Percentiles rank a stretch among this genome's conserved stretches.
phyloP scores from a whole-genome alignment of 2,888 invertebrate species.

The Alsophila aescularia region DNA sequence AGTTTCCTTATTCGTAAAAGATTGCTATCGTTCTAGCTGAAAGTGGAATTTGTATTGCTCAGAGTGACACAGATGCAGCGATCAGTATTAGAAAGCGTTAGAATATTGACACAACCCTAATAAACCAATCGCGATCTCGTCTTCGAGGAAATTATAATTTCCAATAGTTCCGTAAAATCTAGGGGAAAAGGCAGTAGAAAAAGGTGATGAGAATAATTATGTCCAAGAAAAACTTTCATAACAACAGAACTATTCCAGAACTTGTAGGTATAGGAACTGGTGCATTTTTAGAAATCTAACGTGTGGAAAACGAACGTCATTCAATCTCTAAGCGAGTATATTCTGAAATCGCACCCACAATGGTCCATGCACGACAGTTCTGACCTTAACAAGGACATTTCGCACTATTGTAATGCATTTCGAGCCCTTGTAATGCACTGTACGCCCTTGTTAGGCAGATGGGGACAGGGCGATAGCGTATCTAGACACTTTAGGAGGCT shows the following conservation, averaged over 20 bases:
- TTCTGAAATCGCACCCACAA: constrained; percentile 39
- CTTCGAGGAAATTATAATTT: background rate
- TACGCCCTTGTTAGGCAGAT: constrained; percentile 38
- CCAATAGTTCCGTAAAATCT: constrained; percentile 33
- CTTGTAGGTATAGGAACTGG: background rate
- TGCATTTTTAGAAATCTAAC: background rate
- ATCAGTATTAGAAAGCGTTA: constrained; percentile 14
- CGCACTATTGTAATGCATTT: constrained; percentile 32
- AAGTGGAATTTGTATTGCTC: constrained; percentile 22
- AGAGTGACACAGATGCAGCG: constrained; percentile 15
- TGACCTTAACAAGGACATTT: constrained; percentile 37
- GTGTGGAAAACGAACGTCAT: constrained; percentile 7
- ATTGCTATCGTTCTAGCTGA: constrained; percentile 13
- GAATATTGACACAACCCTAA: constrained; percentile 11
- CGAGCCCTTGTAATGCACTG: constrained; percentile 34
- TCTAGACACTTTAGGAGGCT: constrained; percentile 26
- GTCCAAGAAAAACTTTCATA: no score
- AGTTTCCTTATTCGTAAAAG: constrained; percentile 32
- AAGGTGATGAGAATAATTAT: no score
- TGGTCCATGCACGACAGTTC: constrained; percentile 25
- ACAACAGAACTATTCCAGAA: background rate
- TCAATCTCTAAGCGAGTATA: constrained; percentile 23
- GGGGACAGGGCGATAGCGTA: constrained; percentile 35
- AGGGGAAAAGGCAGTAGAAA: constrained; percentile 45
- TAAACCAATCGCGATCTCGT: constrained; percentile 11